These are phyloP conservation scores for Actinostola sp. DNA, from an alignment of 92 coral and sea anemone genomes.

Conservation along the genomic window DNA sequence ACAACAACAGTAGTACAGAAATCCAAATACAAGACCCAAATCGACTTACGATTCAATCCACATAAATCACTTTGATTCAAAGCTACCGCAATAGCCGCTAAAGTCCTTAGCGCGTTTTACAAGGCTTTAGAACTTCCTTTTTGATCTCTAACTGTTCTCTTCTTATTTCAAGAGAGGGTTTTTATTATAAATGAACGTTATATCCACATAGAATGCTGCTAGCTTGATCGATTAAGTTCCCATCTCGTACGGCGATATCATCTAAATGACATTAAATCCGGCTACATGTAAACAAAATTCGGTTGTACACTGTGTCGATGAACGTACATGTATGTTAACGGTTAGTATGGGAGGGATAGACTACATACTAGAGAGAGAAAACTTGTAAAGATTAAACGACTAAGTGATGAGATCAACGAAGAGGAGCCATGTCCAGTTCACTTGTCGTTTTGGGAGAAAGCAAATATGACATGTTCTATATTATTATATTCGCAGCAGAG, in stretches of 20 bases:
- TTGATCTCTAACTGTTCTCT: not conserved
- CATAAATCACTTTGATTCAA: not conserved
- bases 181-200: conserved; percentile 1
- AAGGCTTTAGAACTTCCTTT: conserved; percentile 2
- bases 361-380: no score
- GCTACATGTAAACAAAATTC: no score
- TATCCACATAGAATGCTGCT: not conserved
- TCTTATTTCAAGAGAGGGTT: not conserved
- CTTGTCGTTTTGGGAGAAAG: no score
- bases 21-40: not conserved
- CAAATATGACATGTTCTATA: no score
- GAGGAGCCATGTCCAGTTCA: no score
- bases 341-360: no score
- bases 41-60: not conserved
- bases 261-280: conserved; percentile 9
- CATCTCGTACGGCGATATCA: not conserved
- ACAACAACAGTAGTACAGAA: conserved; percentile 1
- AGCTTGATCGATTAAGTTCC: not conserved
- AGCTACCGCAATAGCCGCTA: conserved; percentile 1
- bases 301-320: no score
- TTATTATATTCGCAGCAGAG: no score
- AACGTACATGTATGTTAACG: no score
- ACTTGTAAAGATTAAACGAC: no score
- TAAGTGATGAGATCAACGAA: no score
- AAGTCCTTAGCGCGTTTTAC: conserved; percentile 8